Base-by-base conservation (phyloP, 2,797 vertebrate genomes). In the Calcarius lapponicus region DNA sequence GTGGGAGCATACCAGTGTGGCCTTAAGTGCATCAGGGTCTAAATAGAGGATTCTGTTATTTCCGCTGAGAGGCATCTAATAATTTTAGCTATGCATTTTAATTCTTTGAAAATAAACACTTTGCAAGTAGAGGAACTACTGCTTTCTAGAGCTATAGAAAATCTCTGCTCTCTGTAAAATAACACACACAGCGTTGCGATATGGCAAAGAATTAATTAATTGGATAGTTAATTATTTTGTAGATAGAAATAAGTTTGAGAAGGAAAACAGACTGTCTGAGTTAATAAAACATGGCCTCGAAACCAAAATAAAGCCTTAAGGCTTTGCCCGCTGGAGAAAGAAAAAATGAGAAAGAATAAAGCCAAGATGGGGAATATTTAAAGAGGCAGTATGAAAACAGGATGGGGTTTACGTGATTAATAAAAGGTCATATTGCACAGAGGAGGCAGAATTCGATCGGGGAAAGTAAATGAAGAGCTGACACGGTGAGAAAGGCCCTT, bases 351-450 rank as follows among this genome's bases (percentile, higher is more conserved):
- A 47, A 78, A 71, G 8, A 62, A 25, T 54, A 80, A 90, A 91
- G 17, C 26, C 61, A 56, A 88, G 40, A 60, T 17, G 51, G 9
- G 24, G 76, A 86, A 62, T 42, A 57, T 69, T 75, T 84, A 31
- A 91, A 91, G 42, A 83, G 40, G 58, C 34, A 38, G 9, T 64
- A 76, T 75, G 80, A 86, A 95, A 95, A 84, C 70, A 88, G 82
- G 62, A 67, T 86, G 82, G 51, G n/a, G 15, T 66, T 86, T 88
- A 48, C 1, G 26, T 81, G 60, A 66, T 81, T 95, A 86, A 93
- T 93, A 81, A 90, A 84, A 92, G 86, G 86, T 89, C 58, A 26
- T 85, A 72, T 92, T 74, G 88, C 61, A 95, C 72, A 79, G 84
- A 90, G 29, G 12, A 90, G 50, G 54, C 67, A 90, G 56, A 94